Base-by-base conservation (phyloP, 2,113 vertebrate species). In the Stigmatopora argus region DNA sequence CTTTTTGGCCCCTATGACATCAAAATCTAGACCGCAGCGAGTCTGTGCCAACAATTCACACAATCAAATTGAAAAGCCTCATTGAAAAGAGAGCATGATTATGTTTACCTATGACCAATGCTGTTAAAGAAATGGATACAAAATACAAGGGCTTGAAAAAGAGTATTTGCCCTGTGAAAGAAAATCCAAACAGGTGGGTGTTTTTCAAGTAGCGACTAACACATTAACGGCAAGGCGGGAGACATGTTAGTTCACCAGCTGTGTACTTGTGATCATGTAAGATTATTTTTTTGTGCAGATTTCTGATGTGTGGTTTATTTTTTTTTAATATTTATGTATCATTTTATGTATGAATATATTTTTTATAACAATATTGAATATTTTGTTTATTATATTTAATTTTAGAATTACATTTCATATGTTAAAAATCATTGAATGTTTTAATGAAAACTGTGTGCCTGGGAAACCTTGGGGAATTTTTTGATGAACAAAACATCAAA, bases 181-280 rank as follows among this genome's bases (percentile, higher is more conserved):
- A 85, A 75, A 86, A 82, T 85, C 71, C 85, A 87, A 88, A 88
- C 74, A 85, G 89, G 88, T 88, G 87, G 86, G 80, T 85, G 84
- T 85, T 87, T 78, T 82, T 88, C 84, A 78, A 90, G 86, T 87
- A 83, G 85, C 77, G 45, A 58, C 73, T 63, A 81, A 85, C 72
- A 78, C 84, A 88, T 83, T 88, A 83, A 78, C 83, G 51, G 71
- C 79, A 82, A 84, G 82, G 85, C 83, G 83, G 68, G 71, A 83
- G 84, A 87, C 78, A 78, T 71, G 63, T 66, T 66, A 80, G 78
- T 71, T 80, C 69, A 38, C 69, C 23, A 60, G 55, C 66, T 48
- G 70, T 73, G 74, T 66, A 63, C 51, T 49, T 79, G 78, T 84
- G 78, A 83, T 66, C 49, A 8, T 58, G 79, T 74, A 41, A 8